Evolutionary conservation across 2,888 invertebrate genomes (phyloP), one percentile per base, ranked within the genome.

Genomic region (Pandemis corylana): DNA sequence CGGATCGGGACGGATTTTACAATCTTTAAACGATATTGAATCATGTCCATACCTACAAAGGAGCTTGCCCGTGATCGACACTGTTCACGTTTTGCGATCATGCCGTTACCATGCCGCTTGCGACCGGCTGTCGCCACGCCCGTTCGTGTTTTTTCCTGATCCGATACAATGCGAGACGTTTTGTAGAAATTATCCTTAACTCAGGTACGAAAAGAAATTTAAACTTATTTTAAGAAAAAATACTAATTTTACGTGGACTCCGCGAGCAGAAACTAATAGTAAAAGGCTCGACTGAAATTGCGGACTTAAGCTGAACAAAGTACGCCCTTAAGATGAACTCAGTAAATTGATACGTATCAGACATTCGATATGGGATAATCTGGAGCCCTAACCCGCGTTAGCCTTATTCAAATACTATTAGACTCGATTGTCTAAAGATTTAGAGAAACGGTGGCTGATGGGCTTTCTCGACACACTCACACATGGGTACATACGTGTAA

Each of bases 341-440:
- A 49, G 56, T 68, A 59, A 68, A 56, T 68, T 53, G 56, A 64
- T 56, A 64, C 64, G 63, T 44, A 15, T 53, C 62, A 68, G 72
- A 68, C 68, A 68, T 73, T 64, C 68, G 68, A 73, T 73, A 73
- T 64, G 46, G 68, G 72, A 73, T 73, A 68, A 73, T 46, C 72
- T 68, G 53, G 36, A 41, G 41, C 20, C 64, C 44, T 56, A 49
- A 68, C 56, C 41, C 20, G 5, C 20, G 0, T 68, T 64, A 73
- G 53, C 68, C 72, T 15, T 68, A 56, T 73, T 73, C 63, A 68
- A 73, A 73, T 64, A 73, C 64, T 36, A 73, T 73, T 73, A 68
- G 49, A 6, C 46, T 36, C 41, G 68, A 64, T 73, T 68, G 56
- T 41, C 46, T 65, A 36, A 64, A 44, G 56, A 68, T 44, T 68